phyloP scores from a whole-genome alignment of 2,888 invertebrate species.

The Tinea trinotella region DNA sequence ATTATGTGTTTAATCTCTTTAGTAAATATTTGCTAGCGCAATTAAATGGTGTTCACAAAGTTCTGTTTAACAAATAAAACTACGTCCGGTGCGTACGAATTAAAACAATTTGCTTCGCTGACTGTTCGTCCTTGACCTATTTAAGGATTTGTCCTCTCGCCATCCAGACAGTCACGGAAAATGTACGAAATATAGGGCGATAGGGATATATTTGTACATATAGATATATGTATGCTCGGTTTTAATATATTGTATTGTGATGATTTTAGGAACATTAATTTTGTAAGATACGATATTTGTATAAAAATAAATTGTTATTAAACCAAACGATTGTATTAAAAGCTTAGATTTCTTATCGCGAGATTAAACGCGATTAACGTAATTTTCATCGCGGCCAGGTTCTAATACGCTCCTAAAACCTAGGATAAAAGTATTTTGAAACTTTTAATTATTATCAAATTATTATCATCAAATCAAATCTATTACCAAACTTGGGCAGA shows the following conservation, averaged over 20 bases:
- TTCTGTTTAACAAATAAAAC: background rate
- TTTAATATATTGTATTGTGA: background rate
- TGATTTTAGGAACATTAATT: background rate
- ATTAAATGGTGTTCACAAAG: background rate
- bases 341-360: background rate
- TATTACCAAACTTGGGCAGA: background rate
- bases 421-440: background rate
- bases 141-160: background rate
- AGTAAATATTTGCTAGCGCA: background rate
- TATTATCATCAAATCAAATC: no score
- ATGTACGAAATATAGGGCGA: background rate
- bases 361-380: slow-evolving; percentile 3
- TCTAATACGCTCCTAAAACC: background rate
- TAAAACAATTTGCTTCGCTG: slow-evolving; percentile 2
- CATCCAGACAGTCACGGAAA: background rate
- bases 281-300: background rate
- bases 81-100: slow-evolving; percentile 8
- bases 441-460: slow-evolving; percentile 8
- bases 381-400: background rate
- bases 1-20: background rate
- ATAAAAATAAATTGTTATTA: background rate
- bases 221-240: no score
- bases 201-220: no score
- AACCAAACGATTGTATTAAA: background rate
- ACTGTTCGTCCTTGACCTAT: slow-evolving; percentile 9